phyloP scores from a whole-genome alignment of 2,888 invertebrate species.

The Sisyra terminalis region DNA sequence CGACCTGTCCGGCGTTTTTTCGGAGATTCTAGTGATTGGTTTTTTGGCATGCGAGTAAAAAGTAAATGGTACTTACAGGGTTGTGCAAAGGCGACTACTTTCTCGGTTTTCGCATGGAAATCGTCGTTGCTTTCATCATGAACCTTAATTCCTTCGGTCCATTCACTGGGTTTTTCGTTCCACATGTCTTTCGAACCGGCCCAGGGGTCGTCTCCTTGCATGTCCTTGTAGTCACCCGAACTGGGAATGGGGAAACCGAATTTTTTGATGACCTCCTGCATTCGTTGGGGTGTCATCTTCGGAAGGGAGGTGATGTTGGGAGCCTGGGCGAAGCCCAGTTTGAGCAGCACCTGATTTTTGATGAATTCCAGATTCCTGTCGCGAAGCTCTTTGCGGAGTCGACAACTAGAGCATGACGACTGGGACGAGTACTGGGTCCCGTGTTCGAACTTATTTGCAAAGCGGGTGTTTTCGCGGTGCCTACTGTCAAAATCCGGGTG shows the following conservation, averaged over 20 bases:
- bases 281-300: slow-evolving; percentile 30
- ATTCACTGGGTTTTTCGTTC: slow-evolving; percentile 8
- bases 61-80: slow-evolving; percentile 22
- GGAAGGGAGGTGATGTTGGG: slow-evolving; percentile 42
- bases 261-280: slow-evolving; percentile 19
- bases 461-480: neutral
- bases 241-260: neutral
- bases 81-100: slow-evolving; percentile 49
- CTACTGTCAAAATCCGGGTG: neutral
- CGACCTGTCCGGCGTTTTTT: too few species aligned
- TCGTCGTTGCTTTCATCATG: slow-evolving; percentile 45
- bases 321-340: slow-evolving; percentile 37
- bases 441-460: neutral
- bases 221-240: slow-evolving; percentile 16
- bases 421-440: neutral
- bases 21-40: too few species aligned
- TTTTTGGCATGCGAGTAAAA: too few species aligned
- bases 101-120: slow-evolving; percentile 48
- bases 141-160: slow-evolving; percentile 29
- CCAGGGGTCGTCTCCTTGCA: slow-evolving; percentile 29
- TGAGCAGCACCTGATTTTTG: slow-evolving; percentile 39
- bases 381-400: slow-evolving; percentile 36
- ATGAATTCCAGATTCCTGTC: slow-evolving; percentile 37
- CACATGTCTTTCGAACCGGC: neutral
- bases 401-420: slow-evolving; percentile 30